phyloP scores from a whole-genome alignment of 2,888 invertebrate species.

The Athalia circularis region DNA sequence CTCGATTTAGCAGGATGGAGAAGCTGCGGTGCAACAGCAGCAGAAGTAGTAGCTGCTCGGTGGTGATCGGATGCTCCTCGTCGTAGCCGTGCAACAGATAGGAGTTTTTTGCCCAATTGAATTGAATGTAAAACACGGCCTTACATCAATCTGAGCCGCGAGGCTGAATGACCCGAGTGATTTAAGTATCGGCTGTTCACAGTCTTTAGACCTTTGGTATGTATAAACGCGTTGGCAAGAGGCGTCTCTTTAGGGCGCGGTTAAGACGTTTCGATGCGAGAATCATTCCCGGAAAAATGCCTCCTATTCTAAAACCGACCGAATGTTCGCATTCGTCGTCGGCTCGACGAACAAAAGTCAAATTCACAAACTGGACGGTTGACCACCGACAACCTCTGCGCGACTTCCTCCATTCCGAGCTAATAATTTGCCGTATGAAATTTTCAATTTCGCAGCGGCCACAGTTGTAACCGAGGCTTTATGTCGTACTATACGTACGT shows the following conservation, averaged over 20 bases:
- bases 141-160: constrained; percentile 73
- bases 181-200: constrained; percentile 67
- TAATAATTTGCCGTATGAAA: too few relatives aligned
- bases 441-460: neutral
- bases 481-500: constrained; percentile 27
- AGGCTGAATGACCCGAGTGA: constrained; percentile 72
- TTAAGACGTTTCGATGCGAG: constrained; percentile 26
- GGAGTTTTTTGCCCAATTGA: constrained; percentile 73
- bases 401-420: too few relatives aligned
- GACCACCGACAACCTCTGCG: too few relatives aligned
- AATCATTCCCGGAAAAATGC: too few relatives aligned
- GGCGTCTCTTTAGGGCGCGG: constrained; percentile 45
- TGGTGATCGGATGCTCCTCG: constrained; percentile 53
- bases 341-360: too few relatives aligned
- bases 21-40: neutral
- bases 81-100: constrained; percentile 55
- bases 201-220: constrained; percentile 66
- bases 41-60: constrained; percentile 42
- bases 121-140: constrained; percentile 74
- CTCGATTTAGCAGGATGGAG: constrained; percentile 28
- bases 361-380: too few relatives aligned
- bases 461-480: constrained; percentile 27
- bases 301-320: too few relatives aligned
- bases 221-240: constrained; percentile 51
- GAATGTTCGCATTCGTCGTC: too few relatives aligned